Percentiles rank a stretch among this genome's conserved stretches.
Evolutionary conservation across 2,113 vertebrate species (phyloP).

Genomic region (Cavia aperea): DNA sequence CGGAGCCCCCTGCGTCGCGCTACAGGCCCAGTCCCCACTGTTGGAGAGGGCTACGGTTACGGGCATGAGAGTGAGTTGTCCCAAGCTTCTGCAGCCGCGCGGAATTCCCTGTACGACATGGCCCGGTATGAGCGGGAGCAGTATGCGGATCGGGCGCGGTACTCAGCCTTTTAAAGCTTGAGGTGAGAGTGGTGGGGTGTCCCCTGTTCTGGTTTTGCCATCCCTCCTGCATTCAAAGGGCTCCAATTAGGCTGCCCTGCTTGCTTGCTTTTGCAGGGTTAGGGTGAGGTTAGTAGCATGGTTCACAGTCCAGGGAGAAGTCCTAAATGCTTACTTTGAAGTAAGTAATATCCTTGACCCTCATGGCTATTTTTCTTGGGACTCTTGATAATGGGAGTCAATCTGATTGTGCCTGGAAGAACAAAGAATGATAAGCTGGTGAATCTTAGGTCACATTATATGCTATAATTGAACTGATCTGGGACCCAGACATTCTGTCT

Average conservation of each 20-base stretch:
- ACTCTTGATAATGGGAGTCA: constrained; percentile 32
- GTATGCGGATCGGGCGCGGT: constrained; percentile 83
- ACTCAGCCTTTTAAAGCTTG: constrained; percentile 84
- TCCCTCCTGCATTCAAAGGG: constrained; percentile 53
- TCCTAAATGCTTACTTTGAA: constrained; percentile 24
- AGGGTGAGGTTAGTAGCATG: constrained; percentile 7
- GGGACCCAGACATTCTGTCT: constrained; percentile 32
- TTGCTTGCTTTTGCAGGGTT: constrained; percentile 60
- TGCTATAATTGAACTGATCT: constrained; percentile 34
- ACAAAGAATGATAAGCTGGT: constrained; percentile 12
- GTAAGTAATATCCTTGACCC: constrained; percentile 11
- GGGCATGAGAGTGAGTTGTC: constrained; percentile 81
- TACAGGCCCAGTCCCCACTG: constrained; percentile 76
- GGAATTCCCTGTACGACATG: constrained; percentile 85
- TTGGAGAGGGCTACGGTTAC: constrained; percentile 85
- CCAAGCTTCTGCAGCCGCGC: constrained; percentile 80
- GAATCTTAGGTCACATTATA: constrained; percentile 44
- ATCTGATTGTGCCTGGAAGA: constrained; percentile 48
- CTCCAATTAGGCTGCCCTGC: constrained; percentile 55
- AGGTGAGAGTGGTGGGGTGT: constrained; percentile 75
- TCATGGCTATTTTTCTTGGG: constrained; percentile 40
- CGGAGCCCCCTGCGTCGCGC: constrained; percentile 92
- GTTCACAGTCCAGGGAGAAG: constrained; percentile 41
- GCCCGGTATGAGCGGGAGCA: constrained; percentile 85
- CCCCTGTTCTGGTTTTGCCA: constrained; percentile 49